Conservation (phyloP, 2,113 vertebrate genomes). For the Neogobius melanostomus region DNA sequence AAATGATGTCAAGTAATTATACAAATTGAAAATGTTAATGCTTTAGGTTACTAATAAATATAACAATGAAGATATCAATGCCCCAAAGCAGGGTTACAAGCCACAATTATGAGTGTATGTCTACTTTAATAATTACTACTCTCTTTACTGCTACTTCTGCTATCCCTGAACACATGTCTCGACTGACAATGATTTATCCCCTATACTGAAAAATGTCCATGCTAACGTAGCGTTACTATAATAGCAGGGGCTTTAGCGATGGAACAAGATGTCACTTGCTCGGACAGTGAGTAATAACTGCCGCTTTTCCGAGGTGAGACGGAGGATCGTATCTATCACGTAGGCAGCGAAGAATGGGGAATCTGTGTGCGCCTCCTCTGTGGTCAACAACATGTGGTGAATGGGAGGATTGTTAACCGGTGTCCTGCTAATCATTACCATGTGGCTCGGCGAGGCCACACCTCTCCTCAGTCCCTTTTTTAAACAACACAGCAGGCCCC, state of each 20-base stretch:
- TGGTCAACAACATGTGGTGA: slow-evolving; percentile 65
- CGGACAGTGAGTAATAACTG: slow-evolving; percentile 39
- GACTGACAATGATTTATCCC: background rate
- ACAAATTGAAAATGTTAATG: too few relatives aligned
- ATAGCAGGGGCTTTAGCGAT: background rate
- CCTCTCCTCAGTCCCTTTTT: slow-evolving; percentile 32
- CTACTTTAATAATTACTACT: too few relatives aligned
- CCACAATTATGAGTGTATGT: too few relatives aligned
- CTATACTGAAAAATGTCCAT: slow-evolving; percentile 9
- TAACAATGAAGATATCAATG: too few relatives aligned
- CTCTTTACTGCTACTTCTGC: background rate
- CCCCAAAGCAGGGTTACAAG: too few relatives aligned
- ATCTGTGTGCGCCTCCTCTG: slow-evolving; percentile 25
- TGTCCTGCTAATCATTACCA: slow-evolving; percentile 68
- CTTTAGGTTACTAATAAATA: too few relatives aligned
- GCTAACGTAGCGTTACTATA: slow-evolving; percentile 49
- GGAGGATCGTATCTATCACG: slow-evolving; percentile 26
- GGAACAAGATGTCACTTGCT: slow-evolving; percentile 46
- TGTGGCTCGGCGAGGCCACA: slow-evolving; percentile 51
- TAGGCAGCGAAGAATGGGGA: slow-evolving; percentile 44
- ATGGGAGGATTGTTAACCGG: slow-evolving; percentile 63
- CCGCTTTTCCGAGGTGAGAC: slow-evolving; percentile 49
- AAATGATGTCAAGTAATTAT: too few relatives aligned
- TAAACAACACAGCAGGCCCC: slow-evolving; percentile 23
- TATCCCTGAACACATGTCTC: background rate